Conservation (phyloP, 2,797 vertebrate genomes). For the Holocentrus rufus region DNA sequence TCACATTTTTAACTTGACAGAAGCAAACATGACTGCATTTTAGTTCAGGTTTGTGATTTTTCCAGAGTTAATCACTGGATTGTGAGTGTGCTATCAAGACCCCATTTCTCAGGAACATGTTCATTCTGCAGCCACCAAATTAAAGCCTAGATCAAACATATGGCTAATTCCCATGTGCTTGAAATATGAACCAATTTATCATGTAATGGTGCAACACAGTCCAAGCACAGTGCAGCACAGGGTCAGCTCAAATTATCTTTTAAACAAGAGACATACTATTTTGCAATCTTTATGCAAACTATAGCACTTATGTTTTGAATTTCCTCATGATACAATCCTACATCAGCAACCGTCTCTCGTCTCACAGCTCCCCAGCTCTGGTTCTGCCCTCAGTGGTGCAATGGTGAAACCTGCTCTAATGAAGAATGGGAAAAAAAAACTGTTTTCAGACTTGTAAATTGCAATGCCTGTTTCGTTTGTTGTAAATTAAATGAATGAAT, state of each 20-base stretch:
- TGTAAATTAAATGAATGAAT: constrained; percentile 54
- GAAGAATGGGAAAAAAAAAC: background rate
- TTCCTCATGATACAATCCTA: constrained; percentile 9
- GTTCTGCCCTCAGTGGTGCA: constrained; percentile 1
- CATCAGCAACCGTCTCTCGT: constrained; percentile 18
- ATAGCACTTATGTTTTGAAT: background rate
- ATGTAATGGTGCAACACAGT: constrained; percentile 24
- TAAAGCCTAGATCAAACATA: background rate
- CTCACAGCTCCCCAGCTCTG: constrained; percentile 10
- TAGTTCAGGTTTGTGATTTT: background rate
- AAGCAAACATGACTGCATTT: too few species aligned
- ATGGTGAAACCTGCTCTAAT: constrained; percentile 15
- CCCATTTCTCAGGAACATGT: constrained; percentile 36
- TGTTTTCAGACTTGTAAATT: constrained; percentile 15
- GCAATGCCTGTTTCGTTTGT: constrained; percentile 12
- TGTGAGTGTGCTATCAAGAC: constrained; percentile 11
- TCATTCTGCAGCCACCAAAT: background rate
- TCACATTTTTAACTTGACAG: background rate
- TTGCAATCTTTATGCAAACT: constrained; percentile 42
- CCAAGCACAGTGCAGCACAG: constrained; percentile 60
- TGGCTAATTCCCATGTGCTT: background rate
- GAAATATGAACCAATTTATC: constrained; percentile 1
- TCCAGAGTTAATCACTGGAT: background rate
- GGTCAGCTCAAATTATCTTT: constrained; percentile 21
- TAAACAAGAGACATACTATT: constrained; percentile 10